Conservation (phyloP, 2,888 invertebrate genomes). For the Cenopis cana region DNA sequence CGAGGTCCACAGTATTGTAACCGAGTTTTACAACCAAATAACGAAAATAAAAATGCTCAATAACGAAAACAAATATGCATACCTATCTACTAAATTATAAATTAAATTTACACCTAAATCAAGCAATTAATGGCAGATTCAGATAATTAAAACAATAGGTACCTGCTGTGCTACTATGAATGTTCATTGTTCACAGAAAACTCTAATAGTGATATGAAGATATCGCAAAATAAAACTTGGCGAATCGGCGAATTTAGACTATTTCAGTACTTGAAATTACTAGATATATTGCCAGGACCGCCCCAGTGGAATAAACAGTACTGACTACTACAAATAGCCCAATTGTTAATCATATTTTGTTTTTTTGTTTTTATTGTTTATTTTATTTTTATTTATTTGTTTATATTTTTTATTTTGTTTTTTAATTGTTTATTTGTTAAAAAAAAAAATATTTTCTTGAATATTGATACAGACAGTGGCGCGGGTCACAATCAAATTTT, state of each 20-base stretch:
- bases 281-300: no score
- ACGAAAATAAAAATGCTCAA: slow-evolving; percentile 4
- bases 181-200: background rate
- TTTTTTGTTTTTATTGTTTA: no score
- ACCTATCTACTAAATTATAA: background rate
- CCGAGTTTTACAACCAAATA: no score
- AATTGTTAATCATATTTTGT: background rate
- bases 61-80: slow-evolving; percentile 2
- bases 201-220: background rate
- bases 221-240: background rate
- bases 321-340: background rate
- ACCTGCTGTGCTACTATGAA: no score
- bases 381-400: no score
- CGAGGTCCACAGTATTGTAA: no score
- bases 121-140: background rate
- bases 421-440: no score
- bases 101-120: background rate
- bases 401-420: no score
- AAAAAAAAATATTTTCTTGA: no score
- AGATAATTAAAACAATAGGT: background rate
- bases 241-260: background rate
- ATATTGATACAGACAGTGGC: no score
- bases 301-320: no score
- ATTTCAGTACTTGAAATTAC: background rate
- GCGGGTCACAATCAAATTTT: no score